Conservation (phyloP, 1,140 invertebrate species). For the Dendroctonus valens region DNA sequence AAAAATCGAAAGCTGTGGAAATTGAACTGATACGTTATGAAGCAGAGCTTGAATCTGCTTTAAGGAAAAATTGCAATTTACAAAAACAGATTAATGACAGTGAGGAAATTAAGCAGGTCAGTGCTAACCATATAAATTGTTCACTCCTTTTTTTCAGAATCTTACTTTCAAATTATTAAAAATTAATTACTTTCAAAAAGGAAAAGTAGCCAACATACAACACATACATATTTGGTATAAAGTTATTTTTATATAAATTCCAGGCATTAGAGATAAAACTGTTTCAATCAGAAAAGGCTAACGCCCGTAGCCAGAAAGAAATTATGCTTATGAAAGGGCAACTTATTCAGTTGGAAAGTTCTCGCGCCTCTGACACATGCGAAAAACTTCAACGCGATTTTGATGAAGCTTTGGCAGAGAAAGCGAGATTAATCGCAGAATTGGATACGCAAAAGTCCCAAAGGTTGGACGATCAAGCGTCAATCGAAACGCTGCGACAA, state of each 20-base stretch:
- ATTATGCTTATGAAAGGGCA: not conserved
- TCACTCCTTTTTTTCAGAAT: no score
- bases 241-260: not conserved
- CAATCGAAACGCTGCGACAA: not conserved
- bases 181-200: no score
- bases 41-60: conserved; percentile 13
- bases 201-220: no score
- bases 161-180: no score
- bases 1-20: conserved; percentile 1
- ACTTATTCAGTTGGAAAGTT: not conserved
- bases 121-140: not conserved
- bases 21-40: conserved; percentile 12
- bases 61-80: conserved; percentile 11
- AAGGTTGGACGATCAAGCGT: not conserved
- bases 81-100: not conserved
- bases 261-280: conserved; percentile 1
- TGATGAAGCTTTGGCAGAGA: not conserved
- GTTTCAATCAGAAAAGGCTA: not conserved
- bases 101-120: not conserved
- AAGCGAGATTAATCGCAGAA: not conserved
- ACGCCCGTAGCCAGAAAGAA: not conserved
- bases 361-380: no score
- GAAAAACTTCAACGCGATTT: not conserved
- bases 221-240: no score
- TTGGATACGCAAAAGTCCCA: not conserved